Percentiles rank a stretch among this genome's conserved stretches.
These are phyloP conservation scores for Natrix natrix DNA, from an alignment of 2,797 vertebrate species.

Conservation along the genomic window DNA sequence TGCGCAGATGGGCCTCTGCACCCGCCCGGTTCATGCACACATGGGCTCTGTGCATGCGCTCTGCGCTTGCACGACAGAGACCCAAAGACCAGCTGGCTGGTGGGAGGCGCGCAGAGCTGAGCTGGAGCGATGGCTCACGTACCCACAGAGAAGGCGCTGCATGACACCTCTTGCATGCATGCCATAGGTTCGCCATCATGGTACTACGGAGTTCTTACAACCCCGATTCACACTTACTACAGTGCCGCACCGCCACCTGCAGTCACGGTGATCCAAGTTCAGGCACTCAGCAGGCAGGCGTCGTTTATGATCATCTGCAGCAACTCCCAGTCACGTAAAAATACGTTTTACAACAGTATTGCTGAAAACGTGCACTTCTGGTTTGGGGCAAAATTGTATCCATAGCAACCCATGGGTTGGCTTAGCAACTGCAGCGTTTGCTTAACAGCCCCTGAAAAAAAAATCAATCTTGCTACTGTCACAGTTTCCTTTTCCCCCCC, in stretches of 20 bases:
- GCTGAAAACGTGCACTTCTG: background rate
- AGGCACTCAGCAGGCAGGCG: background rate
- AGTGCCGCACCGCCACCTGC: background rate
- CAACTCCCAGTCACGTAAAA: background rate
- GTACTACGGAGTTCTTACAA: background rate
- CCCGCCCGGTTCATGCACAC: too few relatives aligned
- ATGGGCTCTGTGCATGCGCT: too few relatives aligned
- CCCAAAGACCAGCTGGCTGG: too few relatives aligned
- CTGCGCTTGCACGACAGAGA: too few relatives aligned
- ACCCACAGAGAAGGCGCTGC: too few relatives aligned
- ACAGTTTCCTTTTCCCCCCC: background rate
- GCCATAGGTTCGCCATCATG: too few relatives aligned
- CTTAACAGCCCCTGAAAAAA: background rate
- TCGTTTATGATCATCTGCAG: background rate
- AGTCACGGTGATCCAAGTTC: background rate
- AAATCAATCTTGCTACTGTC: background rate
- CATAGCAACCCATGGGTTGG: background rate
- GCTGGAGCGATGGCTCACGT: too few relatives aligned
- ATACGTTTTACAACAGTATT: background rate
- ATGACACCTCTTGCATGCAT: too few relatives aligned
- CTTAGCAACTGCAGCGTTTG: background rate
- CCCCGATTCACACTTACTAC: background rate
- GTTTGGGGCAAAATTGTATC: background rate
- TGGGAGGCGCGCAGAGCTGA: too few relatives aligned
- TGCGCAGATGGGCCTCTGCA: too few relatives aligned